Evolutionary conservation across 2,888 invertebrate genomes (phyloP).

Genomic region (Phoronis australis): DNA sequence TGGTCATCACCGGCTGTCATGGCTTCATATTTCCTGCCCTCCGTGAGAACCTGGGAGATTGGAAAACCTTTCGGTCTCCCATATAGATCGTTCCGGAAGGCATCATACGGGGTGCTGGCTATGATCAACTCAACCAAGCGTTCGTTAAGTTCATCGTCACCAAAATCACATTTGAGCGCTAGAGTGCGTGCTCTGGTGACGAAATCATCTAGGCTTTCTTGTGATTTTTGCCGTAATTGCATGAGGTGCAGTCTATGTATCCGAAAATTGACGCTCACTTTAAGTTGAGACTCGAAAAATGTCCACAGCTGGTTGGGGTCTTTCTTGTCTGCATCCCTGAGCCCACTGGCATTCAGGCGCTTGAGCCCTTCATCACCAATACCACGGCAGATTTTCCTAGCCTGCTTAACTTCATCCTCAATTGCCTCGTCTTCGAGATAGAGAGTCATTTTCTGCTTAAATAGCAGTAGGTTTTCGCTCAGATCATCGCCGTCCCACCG

Average conservation of each 20-base stretch:
- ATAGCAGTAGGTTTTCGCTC: no score
- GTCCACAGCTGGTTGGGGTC: constrained; percentile 5
- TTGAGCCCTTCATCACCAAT: constrained; percentile 6
- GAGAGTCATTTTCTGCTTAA: no score
- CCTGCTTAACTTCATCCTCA: constrained; percentile 1
- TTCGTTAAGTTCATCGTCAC: constrained; percentile 3
- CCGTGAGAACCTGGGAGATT: constrained; percentile 1
- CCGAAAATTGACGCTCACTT: constrained; percentile 6
- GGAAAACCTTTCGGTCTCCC: constrained; percentile 4
- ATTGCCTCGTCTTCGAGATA: constrained; percentile 3
- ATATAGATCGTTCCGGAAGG: no score
- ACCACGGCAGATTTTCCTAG: no score
- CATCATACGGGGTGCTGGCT: constrained; percentile 8
- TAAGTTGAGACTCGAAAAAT: constrained; percentile 7
- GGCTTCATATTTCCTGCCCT: constrained; percentile 10
- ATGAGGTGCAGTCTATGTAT: constrained; percentile 9
- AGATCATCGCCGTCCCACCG: no score
- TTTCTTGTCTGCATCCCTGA: constrained; percentile 5
- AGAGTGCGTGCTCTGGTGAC: constrained; percentile 1
- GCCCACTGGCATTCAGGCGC: constrained; percentile 7
- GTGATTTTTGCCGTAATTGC: constrained; percentile 5
- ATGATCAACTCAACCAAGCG: constrained; percentile 10
- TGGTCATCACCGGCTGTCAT: constrained; percentile 2
- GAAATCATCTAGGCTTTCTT: constrained; percentile 10
- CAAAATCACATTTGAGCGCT: constrained; percentile 11